phyloP scores from a whole-genome alignment of 2,888 invertebrate species.

The Eledone cirrhosa region DNA sequence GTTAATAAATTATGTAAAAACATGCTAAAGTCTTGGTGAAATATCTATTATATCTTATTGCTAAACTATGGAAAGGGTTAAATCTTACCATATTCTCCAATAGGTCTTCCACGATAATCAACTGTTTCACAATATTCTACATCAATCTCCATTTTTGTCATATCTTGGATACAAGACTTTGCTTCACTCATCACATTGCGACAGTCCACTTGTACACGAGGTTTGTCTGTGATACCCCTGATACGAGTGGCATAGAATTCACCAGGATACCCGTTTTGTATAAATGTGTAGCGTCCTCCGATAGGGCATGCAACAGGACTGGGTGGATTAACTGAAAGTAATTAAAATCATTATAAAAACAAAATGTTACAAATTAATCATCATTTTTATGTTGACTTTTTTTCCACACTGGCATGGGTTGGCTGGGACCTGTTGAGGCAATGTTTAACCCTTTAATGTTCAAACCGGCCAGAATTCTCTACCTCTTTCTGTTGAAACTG shows the following conservation, averaged over 20 bases:
- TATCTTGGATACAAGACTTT: constrained; percentile 91
- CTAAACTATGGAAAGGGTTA: too few species aligned
- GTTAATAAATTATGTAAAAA: too few species aligned
- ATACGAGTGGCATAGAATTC: constrained; percentile 86
- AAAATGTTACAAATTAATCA: not conserved
- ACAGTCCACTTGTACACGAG: constrained; percentile 90
- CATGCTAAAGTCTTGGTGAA: too few species aligned
- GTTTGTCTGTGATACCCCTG: constrained; percentile 91
- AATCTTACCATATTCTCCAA: constrained; percentile 77
- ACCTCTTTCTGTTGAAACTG: too few species aligned
- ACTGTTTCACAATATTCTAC: constrained; percentile 97
- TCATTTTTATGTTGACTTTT: too few species aligned
- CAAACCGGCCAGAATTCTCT: too few species aligned
- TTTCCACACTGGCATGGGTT: too few species aligned
- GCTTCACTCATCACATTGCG: constrained; percentile 94
- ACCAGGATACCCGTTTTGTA: constrained; percentile 73
- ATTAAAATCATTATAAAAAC: not conserved
- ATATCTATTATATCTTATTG: too few species aligned
- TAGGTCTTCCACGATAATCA: constrained; percentile 91
- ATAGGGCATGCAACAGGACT: constrained; percentile 93
- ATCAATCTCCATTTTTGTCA: constrained; percentile 90
- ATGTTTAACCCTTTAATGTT: too few species aligned
- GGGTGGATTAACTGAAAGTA: constrained; percentile 71
- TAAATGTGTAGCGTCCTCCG: constrained; percentile 95
- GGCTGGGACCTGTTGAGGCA: too few species aligned